phyloP scores from a whole-genome alignment of 2,888 invertebrate genomes.

The Nephrotoma guestfalica region DNA sequence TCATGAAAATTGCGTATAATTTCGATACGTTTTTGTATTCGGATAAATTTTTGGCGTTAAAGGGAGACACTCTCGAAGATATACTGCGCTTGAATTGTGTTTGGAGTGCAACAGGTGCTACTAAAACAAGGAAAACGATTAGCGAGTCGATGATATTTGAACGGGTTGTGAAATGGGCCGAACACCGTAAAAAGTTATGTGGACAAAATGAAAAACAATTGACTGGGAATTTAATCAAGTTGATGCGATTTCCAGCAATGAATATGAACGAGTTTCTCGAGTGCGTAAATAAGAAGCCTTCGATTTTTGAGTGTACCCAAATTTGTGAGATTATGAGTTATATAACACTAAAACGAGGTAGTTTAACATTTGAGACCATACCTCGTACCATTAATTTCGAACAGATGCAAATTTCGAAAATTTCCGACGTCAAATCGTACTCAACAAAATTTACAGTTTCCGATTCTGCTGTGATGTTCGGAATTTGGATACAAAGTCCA shows the following conservation, averaged over 20 bases:
- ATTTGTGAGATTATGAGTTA: not conserved
- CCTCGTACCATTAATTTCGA: not conserved
- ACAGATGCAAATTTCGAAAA: not conserved
- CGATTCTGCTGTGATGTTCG: not conserved
- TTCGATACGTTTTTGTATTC: not conserved
- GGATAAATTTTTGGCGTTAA: not conserved
- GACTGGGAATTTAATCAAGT: not conserved
- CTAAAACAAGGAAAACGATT: not conserved
- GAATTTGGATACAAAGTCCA: not conserved
- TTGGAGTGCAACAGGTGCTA: not conserved
- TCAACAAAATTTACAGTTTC: not conserved
- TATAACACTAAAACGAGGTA: not conserved
- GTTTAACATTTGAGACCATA: not conserved
- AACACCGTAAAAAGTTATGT: not conserved
- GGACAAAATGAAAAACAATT: not conserved
- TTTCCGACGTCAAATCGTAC: not conserved
- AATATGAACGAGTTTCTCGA: not conserved
- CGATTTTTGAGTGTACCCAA: not conserved
- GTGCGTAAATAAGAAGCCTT: not conserved
- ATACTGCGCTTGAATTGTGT: not conserved
- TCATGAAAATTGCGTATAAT: not conserved
- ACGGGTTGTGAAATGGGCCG: not conserved
- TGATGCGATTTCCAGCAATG: not conserved
- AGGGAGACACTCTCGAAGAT: not conserved
- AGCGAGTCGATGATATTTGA: not conserved